Evolutionary conservation across 2,113 vertebrate species (phyloP).

Genomic region (Eupsittula cactorum): DNA sequence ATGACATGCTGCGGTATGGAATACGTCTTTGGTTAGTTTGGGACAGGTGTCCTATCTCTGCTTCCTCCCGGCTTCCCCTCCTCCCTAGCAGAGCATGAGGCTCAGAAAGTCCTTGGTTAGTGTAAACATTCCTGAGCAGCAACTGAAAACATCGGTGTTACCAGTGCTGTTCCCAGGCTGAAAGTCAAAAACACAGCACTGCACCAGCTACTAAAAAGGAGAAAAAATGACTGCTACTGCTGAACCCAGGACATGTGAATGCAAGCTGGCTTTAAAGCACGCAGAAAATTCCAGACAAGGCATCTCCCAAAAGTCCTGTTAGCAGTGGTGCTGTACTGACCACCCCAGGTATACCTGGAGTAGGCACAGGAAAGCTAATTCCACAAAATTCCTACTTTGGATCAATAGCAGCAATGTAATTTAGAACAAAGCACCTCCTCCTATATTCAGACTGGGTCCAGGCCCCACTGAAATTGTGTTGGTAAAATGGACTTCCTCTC

Average conservation of each 20-base stretch:
- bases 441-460: not conserved
- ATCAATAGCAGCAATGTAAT: not conserved
- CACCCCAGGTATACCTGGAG: fast-evolving
- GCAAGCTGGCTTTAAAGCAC: not conserved
- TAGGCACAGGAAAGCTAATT: not conserved
- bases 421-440: not conserved
- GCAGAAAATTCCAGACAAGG: not conserved
- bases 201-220: too few species aligned
- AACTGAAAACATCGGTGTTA: too few species aligned
- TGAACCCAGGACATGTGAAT: not conserved
- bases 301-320: not conserved
- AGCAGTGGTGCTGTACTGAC: not conserved
- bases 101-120: too few species aligned
- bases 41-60: too few species aligned
- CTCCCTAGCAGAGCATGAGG: too few species aligned
- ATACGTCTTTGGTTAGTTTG: too few species aligned
- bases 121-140: too few species aligned
- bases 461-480: not conserved
- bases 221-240: too few species aligned
- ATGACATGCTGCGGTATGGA: too few species aligned
- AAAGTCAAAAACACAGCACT: too few species aligned
- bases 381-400: not conserved
- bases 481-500: not conserved
- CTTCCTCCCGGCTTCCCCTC: too few species aligned
- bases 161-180: too few species aligned